Percentiles rank a stretch among this genome's conserved stretches.
These are phyloP conservation scores for Chaetophractus vellerosus DNA, from an alignment of 2,797 vertebrate genomes.

Conservation along the genomic window DNA sequence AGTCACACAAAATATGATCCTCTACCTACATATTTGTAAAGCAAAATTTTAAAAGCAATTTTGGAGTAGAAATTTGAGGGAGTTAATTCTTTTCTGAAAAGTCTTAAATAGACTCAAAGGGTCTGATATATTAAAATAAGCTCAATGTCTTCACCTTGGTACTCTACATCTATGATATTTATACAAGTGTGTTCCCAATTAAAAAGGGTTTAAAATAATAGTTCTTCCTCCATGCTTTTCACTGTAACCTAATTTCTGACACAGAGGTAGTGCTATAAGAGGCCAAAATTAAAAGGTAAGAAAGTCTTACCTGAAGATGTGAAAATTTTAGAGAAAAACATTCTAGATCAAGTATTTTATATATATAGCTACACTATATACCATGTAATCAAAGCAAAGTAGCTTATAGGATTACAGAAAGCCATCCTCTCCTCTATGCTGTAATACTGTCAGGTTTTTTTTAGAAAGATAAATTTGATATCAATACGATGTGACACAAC, in stretches of 20 bases:
- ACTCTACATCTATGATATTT: neutral
- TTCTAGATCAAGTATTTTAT: neutral
- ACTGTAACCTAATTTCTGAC: neutral
- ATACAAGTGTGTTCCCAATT: neutral
- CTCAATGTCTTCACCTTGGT: neutral
- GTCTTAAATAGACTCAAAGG: neutral
- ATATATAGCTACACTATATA: neutral
- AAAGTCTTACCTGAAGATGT: neutral
- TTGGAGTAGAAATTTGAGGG: constrained; percentile 23
- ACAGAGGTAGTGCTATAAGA: neutral
- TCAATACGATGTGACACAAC: constrained; percentile 92
- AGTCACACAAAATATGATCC: neutral
- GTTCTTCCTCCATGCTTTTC: neutral
- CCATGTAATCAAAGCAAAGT: constrained; percentile 77
- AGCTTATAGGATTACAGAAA: constrained; percentile 74
- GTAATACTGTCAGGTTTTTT: constrained; percentile 83
- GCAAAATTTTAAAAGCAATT: constrained; percentile 12
- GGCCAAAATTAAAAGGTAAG: neutral
- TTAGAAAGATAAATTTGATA: constrained; percentile 90
- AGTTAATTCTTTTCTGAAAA: constrained; percentile 23
- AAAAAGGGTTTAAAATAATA: neutral
- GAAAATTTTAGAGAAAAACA: constrained; percentile 18
- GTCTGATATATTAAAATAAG: constrained; percentile 33
- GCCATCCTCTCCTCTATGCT: constrained; percentile 75
- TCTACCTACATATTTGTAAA: neutral